phyloP scores from a whole-genome alignment of 35 echinoderm and acorn worm species.

The Acanthaster planci region DNA sequence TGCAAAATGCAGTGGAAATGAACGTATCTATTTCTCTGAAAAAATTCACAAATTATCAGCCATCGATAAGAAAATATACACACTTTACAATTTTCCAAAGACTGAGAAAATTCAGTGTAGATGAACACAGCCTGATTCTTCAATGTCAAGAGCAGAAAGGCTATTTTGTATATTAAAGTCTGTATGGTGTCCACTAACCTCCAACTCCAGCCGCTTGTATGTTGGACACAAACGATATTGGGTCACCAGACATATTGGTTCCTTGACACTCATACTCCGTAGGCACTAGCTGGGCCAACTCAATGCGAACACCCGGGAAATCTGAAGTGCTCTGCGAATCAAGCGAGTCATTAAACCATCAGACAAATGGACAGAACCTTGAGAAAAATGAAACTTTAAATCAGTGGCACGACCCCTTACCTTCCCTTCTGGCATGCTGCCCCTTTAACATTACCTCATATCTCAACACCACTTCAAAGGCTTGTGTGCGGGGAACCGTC shows the following conservation, averaged over 20 bases:
- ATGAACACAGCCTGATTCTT: background rate
- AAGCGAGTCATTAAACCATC: background rate
- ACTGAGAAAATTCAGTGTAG: too few relatives aligned
- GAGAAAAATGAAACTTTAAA: background rate
- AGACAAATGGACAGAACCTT: background rate
- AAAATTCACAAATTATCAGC: too few relatives aligned
- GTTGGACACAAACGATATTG: background rate
- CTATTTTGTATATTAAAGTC: background rate
- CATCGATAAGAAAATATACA: too few relatives aligned
- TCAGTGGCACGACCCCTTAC: too few relatives aligned
- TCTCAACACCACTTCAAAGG: conserved; percentile 62
- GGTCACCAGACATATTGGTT: background rate
- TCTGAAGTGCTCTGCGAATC: background rate
- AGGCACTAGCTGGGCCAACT: conserved; percentile 32
- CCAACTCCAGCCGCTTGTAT: conserved; percentile 6
- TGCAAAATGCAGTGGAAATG: too few relatives aligned
- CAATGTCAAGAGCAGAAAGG: background rate
- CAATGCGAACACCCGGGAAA: background rate
- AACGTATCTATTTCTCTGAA: too few relatives aligned
- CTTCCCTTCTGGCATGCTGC: too few relatives aligned
- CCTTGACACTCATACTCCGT: conserved; percentile 41
- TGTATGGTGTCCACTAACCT: conserved; percentile 36
- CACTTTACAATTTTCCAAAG: too few relatives aligned
- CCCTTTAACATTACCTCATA: conserved; percentile 45
- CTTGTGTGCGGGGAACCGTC: conserved; percentile 59